Conservation (phyloP, 1,140 invertebrate genomes). For the Cotesia glomerata region DNA sequence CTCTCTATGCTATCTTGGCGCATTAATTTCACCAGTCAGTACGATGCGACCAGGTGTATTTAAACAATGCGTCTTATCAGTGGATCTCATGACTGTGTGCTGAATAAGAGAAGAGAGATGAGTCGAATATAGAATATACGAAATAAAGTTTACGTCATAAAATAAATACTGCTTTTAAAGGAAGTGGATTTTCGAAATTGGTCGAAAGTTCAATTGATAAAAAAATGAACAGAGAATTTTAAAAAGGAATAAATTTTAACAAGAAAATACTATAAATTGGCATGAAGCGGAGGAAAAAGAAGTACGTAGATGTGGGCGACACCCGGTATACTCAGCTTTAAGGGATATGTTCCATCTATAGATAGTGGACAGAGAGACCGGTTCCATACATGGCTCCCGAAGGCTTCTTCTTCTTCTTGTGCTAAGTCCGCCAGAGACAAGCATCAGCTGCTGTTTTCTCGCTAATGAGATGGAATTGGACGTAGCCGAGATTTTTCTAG, state of each 20-base stretch:
- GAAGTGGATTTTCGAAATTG: neutral
- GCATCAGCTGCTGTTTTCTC: constrained; percentile 61
- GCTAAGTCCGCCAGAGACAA: constrained; percentile 60
- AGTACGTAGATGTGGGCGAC: constrained; percentile 50
- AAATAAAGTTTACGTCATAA: constrained; percentile 7
- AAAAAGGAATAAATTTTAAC: neutral
- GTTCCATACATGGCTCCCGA: constrained; percentile 64
- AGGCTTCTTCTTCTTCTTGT: constrained; percentile 59
- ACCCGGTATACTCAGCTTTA: constrained; percentile 55
- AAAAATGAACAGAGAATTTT: neutral
- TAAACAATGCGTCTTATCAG: constrained; percentile 32
- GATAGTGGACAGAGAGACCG: constrained; percentile 57
- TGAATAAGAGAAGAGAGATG: constrained; percentile 13
- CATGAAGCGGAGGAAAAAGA: constrained; percentile 41
- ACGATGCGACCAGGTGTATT: constrained; percentile 33
- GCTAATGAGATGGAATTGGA: constrained; percentile 66
- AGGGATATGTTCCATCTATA: constrained; percentile 35
- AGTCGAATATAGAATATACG: constrained; percentile 12
- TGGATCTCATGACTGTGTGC: constrained; percentile 26
- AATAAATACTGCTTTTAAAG: neutral
- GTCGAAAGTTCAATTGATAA: neutral
- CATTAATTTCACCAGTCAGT: constrained; percentile 30
- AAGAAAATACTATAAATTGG: neutral
- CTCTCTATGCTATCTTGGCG: constrained; percentile 24
- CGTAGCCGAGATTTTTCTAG: constrained; percentile 65